Percentiles rank a stretch among this genome's conserved stretches.
Evolutionary conservation across 2,113 vertebrate species (phyloP).

Genomic region (Oncorhynchus keta): DNA sequence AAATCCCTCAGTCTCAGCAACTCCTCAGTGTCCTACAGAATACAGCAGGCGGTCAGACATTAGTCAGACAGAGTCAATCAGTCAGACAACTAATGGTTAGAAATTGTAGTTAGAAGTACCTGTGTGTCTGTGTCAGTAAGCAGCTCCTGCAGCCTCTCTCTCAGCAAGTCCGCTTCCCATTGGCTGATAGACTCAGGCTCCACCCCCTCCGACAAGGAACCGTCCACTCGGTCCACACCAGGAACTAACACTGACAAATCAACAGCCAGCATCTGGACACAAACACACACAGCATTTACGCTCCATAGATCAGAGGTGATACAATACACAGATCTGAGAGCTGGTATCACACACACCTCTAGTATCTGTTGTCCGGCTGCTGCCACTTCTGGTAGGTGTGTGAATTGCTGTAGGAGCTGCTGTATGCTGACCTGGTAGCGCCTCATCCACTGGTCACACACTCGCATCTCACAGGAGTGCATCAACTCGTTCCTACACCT

Average conservation of each 20-base stretch:
- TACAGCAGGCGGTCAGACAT: not conserved
- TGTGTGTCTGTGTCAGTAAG: slow-evolving; percentile 52
- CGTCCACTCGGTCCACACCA: slow-evolving; percentile 62
- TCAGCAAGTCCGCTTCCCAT: slow-evolving; percentile 75
- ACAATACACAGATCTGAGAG: too few species aligned
- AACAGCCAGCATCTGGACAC: slow-evolving; percentile 62
- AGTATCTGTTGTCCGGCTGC: slow-evolving; percentile 49
- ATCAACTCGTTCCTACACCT: slow-evolving; percentile 71
- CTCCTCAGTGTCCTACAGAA: slow-evolving; percentile 42
- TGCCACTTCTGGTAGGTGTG: slow-evolving; percentile 43
- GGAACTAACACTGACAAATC: slow-evolving; percentile 64
- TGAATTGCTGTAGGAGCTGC: slow-evolving; percentile 52
- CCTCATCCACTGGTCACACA: slow-evolving; percentile 63
- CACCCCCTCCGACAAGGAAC: slow-evolving; percentile 45
- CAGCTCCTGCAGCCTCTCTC: slow-evolving; percentile 73
- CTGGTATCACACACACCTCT: slow-evolving; percentile 30
- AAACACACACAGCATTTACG: not conserved
- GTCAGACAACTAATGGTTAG: not conserved
- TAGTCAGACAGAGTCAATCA: not conserved
- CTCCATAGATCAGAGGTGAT: not conserved
- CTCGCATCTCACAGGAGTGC: slow-evolving; percentile 67
- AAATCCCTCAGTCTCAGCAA: slow-evolving; percentile 54
- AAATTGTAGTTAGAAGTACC: slow-evolving; percentile 26
- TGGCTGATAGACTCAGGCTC: slow-evolving; percentile 49
- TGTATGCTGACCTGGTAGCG: slow-evolving; percentile 45